phyloP scores from a whole-genome alignment of 2,888 invertebrate genomes.

The Caenorhabditis japonica region DNA sequence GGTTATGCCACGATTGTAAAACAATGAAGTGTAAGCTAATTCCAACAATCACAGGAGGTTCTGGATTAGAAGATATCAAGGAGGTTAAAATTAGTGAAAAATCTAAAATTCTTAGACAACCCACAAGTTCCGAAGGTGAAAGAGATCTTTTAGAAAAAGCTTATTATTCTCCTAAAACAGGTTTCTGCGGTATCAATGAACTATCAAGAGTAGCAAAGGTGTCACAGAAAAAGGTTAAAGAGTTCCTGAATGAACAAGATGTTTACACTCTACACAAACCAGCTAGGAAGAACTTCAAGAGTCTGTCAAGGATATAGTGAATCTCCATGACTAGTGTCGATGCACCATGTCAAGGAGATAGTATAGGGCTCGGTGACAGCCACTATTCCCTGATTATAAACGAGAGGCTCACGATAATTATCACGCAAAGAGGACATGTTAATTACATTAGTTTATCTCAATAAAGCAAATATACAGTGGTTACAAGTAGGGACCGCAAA shows the following conservation, averaged over 20 bases:
- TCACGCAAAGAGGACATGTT: too few species aligned
- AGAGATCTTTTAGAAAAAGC: constrained; percentile 33
- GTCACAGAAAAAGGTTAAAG: constrained; percentile 49
- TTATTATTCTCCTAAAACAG: constrained; percentile 50
- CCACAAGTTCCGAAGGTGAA: constrained; percentile 10
- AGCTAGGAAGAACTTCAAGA: constrained; percentile 56
- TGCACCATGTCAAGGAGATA: too few species aligned
- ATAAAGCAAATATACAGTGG: too few species aligned
- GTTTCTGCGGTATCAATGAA: constrained; percentile 55
- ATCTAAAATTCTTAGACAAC: constrained; percentile 14
- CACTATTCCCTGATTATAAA: too few species aligned
- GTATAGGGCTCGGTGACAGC: too few species aligned
- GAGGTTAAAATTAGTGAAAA: constrained; percentile 33
- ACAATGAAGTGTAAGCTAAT: constrained; percentile 52
- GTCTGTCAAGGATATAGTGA: too few species aligned
- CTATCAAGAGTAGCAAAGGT: constrained; percentile 42
- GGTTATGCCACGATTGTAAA: constrained; percentile 14
- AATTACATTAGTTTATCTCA: too few species aligned
- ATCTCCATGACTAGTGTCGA: too few species aligned
- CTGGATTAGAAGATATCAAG: constrained; percentile 3
- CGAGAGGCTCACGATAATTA: too few species aligned
- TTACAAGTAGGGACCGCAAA: too few species aligned
- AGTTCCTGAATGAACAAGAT: constrained; percentile 60
- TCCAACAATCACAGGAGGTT: constrained; percentile 24
- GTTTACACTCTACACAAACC: constrained; percentile 62